Evolutionary conservation across 2,113 vertebrate genomes (phyloP), one percentile per base, ranked within the genome.

Genomic region (Dromas ardeola): DNA sequence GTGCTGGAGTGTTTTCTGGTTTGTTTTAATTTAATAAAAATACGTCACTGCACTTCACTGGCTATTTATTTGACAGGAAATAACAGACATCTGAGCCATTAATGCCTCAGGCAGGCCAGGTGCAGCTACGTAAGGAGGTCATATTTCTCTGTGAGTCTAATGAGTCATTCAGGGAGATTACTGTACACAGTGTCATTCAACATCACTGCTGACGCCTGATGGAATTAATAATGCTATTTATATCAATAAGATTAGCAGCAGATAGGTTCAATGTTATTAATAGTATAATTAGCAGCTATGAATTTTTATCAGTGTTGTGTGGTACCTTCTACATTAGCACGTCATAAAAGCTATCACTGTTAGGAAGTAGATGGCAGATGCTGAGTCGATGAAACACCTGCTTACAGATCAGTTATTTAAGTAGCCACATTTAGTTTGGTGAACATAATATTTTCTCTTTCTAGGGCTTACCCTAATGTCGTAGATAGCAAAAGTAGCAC

Each of bases 211-310:
- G 95, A 93, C 2, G 21, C 81, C 89, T 82, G 52, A 40, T 86
- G 78, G 88, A 90, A 66, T 96, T 91, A 96, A 94, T 95, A 67
- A 53, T 56, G 34, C 93, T 92, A 90, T 95, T 96, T 94, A 87
- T 94, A 92, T 94, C 96, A 95, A 84, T 88, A 90, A 85, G 56
- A 91, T 95, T 79, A 94, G 84, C 49, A 81, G 86, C 80, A 93
- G 71, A 85, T 67, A 97, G 70, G 42, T 63, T 96, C 26, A 20
- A 30, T 80, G 65, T 91, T 95, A 96, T 94, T 97, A 95, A 87
- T 82, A 86, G 76, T 40, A 11, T 94, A 90, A 97, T 97, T 95
- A 91, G 58, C 36, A 90, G 9, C 81, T 74, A 8, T 43, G 76
- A 87, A 61, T 96, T 80, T 90, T n/a, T 66, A 23, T 80, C 12